These are phyloP conservation scores for Sinopyrophorus schimmeli DNA, from an alignment of 2,888 invertebrate genomes.

Conservation along the genomic window DNA sequence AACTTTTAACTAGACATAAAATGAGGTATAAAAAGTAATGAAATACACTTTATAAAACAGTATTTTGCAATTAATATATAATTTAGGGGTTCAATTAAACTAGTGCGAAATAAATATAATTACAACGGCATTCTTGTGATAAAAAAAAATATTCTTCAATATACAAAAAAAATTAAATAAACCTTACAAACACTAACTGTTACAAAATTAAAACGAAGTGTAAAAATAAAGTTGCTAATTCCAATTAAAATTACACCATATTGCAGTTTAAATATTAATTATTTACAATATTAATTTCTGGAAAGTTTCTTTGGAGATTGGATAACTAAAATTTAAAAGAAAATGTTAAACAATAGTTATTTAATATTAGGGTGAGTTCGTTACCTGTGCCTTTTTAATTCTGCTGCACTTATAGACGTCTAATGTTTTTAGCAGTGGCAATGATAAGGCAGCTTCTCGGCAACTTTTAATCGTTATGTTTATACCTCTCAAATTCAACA, in stretches of 20 bases:
- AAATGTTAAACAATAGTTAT: background rate
- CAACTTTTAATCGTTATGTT: slow-evolving; percentile 46
- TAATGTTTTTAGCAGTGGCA: slow-evolving; percentile 41
- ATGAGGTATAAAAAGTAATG: too few species aligned
- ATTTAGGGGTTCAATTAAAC: too few species aligned
- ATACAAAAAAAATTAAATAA: too few species aligned
- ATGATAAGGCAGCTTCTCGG: slow-evolving; percentile 42
- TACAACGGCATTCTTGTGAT: too few species aligned
- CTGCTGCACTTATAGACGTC: slow-evolving; percentile 43
- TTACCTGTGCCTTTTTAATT: slow-evolving; percentile 43
- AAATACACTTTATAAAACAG: too few species aligned
- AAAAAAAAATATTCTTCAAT: too few species aligned
- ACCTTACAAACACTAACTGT: too few species aligned
- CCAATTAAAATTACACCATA: too few species aligned
- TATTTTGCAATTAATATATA: too few species aligned
- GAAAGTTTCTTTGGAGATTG: slow-evolving; percentile 37
- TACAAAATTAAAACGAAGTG: too few species aligned
- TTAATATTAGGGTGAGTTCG: background rate
- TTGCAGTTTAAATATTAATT: slow-evolving; percentile 11
- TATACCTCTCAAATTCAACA: slow-evolving; percentile 40
- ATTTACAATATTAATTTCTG: slow-evolving; percentile 35
- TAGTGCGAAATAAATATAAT: too few species aligned
- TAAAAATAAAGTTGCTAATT: slow-evolving; percentile 1
- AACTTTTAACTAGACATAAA: too few species aligned
- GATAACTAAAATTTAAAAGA: slow-evolving; percentile 34